These are phyloP conservation scores for Hydrolagus affinis DNA, from an alignment of 2,113 vertebrate genomes.

Conservation along the genomic window DNA sequence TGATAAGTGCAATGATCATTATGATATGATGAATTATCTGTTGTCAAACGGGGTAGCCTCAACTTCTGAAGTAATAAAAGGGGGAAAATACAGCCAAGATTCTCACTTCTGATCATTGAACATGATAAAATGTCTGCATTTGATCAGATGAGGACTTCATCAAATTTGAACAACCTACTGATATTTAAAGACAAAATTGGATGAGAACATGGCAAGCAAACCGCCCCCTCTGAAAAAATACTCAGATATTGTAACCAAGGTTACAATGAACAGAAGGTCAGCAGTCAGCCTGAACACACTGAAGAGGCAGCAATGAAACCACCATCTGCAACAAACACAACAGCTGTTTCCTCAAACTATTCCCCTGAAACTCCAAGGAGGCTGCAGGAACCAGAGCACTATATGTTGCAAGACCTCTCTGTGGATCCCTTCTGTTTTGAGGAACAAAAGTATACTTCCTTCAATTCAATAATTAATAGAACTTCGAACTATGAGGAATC, in stretches of 20 bases:
- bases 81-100: too few relatives aligned
- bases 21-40: too few relatives aligned
- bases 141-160: too few relatives aligned
- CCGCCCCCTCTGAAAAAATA: background rate
- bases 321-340: background rate
- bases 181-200: too few relatives aligned
- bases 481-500: background rate
- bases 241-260: background rate
- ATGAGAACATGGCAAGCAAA: background rate
- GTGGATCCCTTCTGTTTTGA: background rate
- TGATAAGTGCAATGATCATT: too few relatives aligned
- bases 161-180: too few relatives aligned
- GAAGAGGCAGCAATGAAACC: background rate
- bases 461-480: too few relatives aligned
- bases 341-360: conserved; percentile 27
- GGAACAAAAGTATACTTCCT: background rate
- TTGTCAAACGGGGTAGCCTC: too few relatives aligned
- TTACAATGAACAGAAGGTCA: background rate
- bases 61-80: too few relatives aligned
- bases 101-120: too few relatives aligned
- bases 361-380: background rate
- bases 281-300: background rate
- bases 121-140: too few relatives aligned
- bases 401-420: background rate
- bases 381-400: background rate